A percentile compares a stretch with the other conserved stretches of the same genome.
These are phyloP conservation scores for Pterocles burchelli DNA, from an alignment of 2,113 vertebrate genomes.

Conservation along the genomic window DNA sequence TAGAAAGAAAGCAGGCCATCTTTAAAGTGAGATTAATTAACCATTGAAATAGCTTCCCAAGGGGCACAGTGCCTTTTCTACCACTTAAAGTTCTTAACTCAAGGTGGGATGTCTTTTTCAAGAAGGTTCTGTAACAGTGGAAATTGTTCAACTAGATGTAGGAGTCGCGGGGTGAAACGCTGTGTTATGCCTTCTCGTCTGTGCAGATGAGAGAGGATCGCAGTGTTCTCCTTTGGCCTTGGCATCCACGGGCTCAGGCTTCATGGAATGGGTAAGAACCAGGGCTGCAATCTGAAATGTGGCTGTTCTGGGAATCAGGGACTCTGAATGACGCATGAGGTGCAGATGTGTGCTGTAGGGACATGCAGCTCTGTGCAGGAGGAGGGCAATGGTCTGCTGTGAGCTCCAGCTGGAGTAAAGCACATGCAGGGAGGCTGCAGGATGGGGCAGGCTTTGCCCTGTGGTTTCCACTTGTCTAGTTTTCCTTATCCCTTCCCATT, in stretches of 20 bases:
- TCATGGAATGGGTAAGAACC: neutral
- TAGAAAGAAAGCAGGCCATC: neutral
- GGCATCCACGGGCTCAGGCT: neutral
- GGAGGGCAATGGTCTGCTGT: neutral
- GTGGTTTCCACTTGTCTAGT: neutral
- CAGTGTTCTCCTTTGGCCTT: neutral
- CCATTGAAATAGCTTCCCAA: neutral
- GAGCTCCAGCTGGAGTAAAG: neutral
- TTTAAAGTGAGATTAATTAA: constrained; percentile 17
- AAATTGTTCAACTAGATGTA: neutral
- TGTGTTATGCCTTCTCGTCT: neutral
- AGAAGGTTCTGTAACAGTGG: neutral
- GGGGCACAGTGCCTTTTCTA: neutral
- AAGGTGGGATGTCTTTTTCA: neutral
- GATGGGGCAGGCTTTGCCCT: neutral
- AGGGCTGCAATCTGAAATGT: neutral
- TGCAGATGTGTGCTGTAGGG: fast-evolving
- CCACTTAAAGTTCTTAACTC: neutral
- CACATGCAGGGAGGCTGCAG: neutral
- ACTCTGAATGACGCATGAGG: fast-evolving
- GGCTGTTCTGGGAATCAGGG: neutral
- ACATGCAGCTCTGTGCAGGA: neutral
- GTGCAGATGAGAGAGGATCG: neutral
- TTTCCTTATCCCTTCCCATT: neutral
- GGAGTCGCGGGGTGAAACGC: fast-evolving